Evolutionary conservation across 2,797 vertebrate species (phyloP), one percentile per base, ranked within the genome.

Genomic region (Alosa sapidissima): DNA sequence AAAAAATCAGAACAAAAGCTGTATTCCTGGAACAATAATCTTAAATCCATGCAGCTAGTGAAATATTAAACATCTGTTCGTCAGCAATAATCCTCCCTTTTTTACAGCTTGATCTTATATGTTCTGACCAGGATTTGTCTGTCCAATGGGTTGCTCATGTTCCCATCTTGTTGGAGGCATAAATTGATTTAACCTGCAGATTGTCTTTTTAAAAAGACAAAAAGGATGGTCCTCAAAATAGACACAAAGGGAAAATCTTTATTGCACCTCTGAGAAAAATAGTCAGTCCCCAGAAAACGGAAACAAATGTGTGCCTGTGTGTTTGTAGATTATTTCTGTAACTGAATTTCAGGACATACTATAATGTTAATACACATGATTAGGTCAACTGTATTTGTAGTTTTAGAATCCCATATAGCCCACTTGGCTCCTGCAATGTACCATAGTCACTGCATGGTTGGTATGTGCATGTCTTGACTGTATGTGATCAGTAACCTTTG

Each of bases 31-130:
- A 86, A 47, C 33, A 81, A 83, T 83, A 41, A 68, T 84, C 8
- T 62, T 48, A 14, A 86, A 49, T 24, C 33, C 49, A 85, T 82
- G 55, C 82, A 84, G 2, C 68, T 14, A 19, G 78, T 55, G 19
- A 88, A 48, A 54, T 86, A 68, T 14, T 11, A 82, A 84, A 82
- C 78, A 83, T 78, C n/a, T 84, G 83, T 28, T 62, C 82, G 36
- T 72, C 51, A 8, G 51, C 41, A 82, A 51, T 81, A 54, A 85
- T 49, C 51, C 58, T 60, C 47, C 49, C 7, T 78, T 78, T 78
- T 78, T 47, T 47, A 16, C 41, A 6, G 1, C 82, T 81, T 54
- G 65, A 84, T 54, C 14, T 65, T 68, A 21, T 60, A 81, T 65
- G 51, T 28, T 21, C 9, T 55, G 33, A 52, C 82, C 51, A 81